These are phyloP conservation scores for Bugulina stolonifera DNA, from an alignment of 2,888 invertebrate species.

Conservation along the genomic window DNA sequence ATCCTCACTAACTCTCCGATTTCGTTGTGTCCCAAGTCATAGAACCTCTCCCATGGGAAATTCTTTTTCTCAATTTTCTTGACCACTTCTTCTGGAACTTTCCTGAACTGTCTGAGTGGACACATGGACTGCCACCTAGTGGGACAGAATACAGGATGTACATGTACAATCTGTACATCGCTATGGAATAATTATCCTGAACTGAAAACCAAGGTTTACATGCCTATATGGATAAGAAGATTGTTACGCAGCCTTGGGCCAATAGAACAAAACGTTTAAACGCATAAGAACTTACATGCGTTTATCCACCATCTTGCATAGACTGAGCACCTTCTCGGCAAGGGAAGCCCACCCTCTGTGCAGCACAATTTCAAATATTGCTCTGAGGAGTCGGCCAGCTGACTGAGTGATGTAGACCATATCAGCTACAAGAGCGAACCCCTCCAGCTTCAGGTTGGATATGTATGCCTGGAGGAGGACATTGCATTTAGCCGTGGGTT, in stretches of 20 bases:
- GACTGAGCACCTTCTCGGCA: slow-evolving; percentile 85
- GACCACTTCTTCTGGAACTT: slow-evolving; percentile 93
- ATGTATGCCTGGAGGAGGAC: slow-evolving; percentile 94
- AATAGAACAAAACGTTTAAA: too few relatives aligned
- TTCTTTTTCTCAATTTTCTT: slow-evolving; percentile 95
- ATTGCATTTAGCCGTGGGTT: slow-evolving; percentile 92
- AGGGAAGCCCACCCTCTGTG: slow-evolving; percentile 91
- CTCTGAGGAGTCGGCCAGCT: slow-evolving; percentile 85
- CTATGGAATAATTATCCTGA: too few relatives aligned
- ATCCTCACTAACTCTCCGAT: slow-evolving; percentile 87
- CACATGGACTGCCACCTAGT: slow-evolving; percentile 93
- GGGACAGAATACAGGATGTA: too few relatives aligned
- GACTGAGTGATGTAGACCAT: slow-evolving; percentile 99
- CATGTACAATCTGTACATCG: too few relatives aligned
- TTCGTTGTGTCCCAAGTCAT: slow-evolving; percentile 93
- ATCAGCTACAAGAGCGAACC: slow-evolving; percentile 96
- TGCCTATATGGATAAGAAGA: too few relatives aligned
- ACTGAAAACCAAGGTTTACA: too few relatives aligned
- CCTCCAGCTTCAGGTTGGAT: slow-evolving; percentile 93
- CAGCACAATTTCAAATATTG: slow-evolving; percentile 94
- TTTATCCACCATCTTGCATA: slow-evolving; percentile 98
- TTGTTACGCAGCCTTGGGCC: neutral
- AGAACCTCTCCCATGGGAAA: slow-evolving; percentile 65
- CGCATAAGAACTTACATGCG: slow-evolving; percentile 71
- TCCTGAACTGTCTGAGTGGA: slow-evolving; percentile 89